Conservation (phyloP, 2,797 vertebrate genomes). For the Diplodus puntazzo region DNA sequence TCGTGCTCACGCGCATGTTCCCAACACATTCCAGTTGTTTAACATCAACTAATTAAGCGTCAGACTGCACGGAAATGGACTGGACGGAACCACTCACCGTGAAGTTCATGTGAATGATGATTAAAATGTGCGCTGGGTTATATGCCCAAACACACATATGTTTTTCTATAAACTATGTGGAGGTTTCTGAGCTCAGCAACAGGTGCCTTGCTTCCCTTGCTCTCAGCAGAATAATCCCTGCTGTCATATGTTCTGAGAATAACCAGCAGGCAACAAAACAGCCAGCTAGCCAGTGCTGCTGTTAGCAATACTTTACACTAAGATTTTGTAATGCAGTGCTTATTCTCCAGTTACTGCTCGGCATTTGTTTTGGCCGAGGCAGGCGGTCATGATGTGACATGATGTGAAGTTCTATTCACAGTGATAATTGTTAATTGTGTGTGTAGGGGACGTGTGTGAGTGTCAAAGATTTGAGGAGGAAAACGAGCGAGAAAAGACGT, state of each 20-base stretch:
- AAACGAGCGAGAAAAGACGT: slow-evolving; percentile 21
- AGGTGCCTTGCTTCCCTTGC: slow-evolving; percentile 69
- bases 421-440: slow-evolving; percentile 2
- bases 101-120: slow-evolving; percentile 22
- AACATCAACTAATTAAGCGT: slow-evolving; percentile 44
- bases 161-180: slow-evolving; percentile 43
- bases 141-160: slow-evolving; percentile 3
- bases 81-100: slow-evolving; percentile 22
- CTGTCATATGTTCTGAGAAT: slow-evolving; percentile 71
- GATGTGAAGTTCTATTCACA: slow-evolving; percentile 29
- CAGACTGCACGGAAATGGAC: slow-evolving; percentile 23
- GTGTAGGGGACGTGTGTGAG: not conserved
- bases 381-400: slow-evolving; percentile 68
- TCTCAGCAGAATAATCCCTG: slow-evolving; percentile 48
- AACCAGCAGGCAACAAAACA: slow-evolving; percentile 58
- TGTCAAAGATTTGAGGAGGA: not conserved
- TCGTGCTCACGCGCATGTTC: slow-evolving; percentile 28
- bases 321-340: slow-evolving; percentile 78
- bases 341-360: slow-evolving; percentile 71
- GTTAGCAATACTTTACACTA: slow-evolving; percentile 71
- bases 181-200: slow-evolving; percentile 48
- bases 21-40: slow-evolving; percentile 43
- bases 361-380: slow-evolving; percentile 68
- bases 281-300: slow-evolving; percentile 63
- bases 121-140: slow-evolving; percentile 13